Base-by-base conservation (phyloP, 2,797 vertebrate species). In the Acanthis flammea region DNA sequence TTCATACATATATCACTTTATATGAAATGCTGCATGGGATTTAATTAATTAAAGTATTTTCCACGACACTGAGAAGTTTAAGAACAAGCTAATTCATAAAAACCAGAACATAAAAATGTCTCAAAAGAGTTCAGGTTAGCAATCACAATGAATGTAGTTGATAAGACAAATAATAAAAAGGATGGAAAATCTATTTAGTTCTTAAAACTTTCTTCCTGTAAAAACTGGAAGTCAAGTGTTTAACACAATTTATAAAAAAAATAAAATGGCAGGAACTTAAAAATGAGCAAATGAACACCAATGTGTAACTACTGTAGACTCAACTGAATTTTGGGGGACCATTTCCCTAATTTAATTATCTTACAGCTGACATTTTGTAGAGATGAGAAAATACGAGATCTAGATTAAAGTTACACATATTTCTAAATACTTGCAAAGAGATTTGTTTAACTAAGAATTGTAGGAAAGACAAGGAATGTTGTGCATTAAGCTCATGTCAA, bases 101-200 rank as follows among this genome's bases (percentile, higher is more conserved):
- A 95, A 73, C 75, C 62, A 60, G 47, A 84, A 48, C 48, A 70
- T 0, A 23, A 86, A 92, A 86, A 80, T 62, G 1, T 58, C 66
- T 89, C 61, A 62, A 19, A 88, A 78, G 47, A 90, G 25, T 86
- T 51, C 33, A 65, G 9, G 48, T 73, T 79, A 80, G 51, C 0
- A 1, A 72, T 79, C 2, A 0, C n/a, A 44, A 25, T 42, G 47
- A 44, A 11, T 35, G 27, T 41, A 72, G 62, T 9, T 81, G 58
- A 5, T 70, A 90, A 76, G 68, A 83, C 21, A 85, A 90, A 41
- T 21, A 74, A 67, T 41, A 89, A 89, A 95, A 93, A 93, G 77
- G 33, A 73, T 42, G 73, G 61, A 58, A 89, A 75, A 30, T 83
- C n/a, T 82, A 22, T 84, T 79, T 65, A 8, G 11, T 84, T 84